Base-by-base conservation (phyloP, 2,888 invertebrate genomes). In the Apamea crenata region DNA sequence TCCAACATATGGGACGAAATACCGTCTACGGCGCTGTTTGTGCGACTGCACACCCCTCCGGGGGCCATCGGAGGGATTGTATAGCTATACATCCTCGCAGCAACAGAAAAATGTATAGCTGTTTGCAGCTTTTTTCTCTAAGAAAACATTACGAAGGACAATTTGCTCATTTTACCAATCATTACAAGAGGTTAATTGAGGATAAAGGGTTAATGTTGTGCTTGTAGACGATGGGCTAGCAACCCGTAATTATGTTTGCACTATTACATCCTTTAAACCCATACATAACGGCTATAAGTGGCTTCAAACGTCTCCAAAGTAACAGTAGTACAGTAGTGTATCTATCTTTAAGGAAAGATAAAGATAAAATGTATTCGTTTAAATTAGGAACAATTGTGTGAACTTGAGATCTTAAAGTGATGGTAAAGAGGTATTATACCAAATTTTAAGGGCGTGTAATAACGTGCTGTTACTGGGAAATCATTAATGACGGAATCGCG, bases 11-110 rank as follows among this genome's bases (percentile, higher is more conserved):
- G 84, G 80, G 87, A 74, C 67, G 80, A 76, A 87, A 84, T 87
- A 75, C 86, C 73, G 85, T 80, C 87, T 80, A 77, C 87, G n/a
- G 50, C 80, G 74, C 36, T 84, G 74, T 87, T 74, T 87, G 84
- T 84, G 44, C 40, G 77, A 72, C 84, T 84, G 87, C 80, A 84
- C 80, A 87, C 74, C 85, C 87, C 87, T 87, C 63, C 74, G 80
- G 76, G 72, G 63, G 56, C 71, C 77, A 50, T 56, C 47, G n/a
- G 40, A 82, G 72, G n/a, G 69, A 71, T 65, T 47, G 44, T 47
- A 47, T 61, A 76, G 47, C 44, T 61, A 53, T 16, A 76, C 44
- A 59, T 40, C 36, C 36, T n/a, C 36, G 7, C 36, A 71, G n/a
- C 59, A 59, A 71, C 59, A 40, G 29, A 77, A 36, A 68, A 50